phyloP scores from a whole-genome alignment of 2,797 vertebrate genomes.

The Tinamus major region DNA sequence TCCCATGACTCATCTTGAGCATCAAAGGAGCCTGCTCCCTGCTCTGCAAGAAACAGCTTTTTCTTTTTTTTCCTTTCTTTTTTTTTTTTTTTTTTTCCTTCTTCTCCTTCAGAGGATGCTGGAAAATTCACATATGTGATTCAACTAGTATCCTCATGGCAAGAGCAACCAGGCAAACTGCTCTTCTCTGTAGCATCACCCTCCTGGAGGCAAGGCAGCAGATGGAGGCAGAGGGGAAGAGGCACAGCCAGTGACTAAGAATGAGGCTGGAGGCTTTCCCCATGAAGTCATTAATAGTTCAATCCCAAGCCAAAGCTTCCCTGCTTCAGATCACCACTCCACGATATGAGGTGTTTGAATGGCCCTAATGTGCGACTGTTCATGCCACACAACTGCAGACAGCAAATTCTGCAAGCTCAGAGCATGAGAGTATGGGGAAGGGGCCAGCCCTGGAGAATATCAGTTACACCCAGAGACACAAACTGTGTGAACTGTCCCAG shows the following conservation, averaged over 20 bases:
- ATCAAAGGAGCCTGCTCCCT: slow-evolving; percentile 12
- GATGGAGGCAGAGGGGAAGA: not conserved
- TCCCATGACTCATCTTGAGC: slow-evolving; percentile 19
- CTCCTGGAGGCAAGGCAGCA: not conserved
- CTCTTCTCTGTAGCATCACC: not conserved
- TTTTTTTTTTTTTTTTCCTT: no score
- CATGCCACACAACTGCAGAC: not conserved
- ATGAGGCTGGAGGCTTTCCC: not conserved
- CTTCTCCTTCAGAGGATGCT: not conserved
- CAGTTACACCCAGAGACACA: not conserved
- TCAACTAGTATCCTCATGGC: rapidly evolving
- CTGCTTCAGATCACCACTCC: not conserved
- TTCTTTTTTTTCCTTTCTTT: not conserved
- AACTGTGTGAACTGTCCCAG: not conserved
- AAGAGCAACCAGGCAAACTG: not conserved
- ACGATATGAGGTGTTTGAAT: not conserved
- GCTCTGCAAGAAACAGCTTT: not conserved
- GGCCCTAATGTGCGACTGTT: not conserved
- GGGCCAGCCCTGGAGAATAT: not conserved
- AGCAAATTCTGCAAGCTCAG: not conserved
- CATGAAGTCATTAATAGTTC: not conserved
- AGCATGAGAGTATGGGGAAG: not conserved
- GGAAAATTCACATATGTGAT: slow-evolving; percentile 9
- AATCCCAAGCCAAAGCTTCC: not conserved
- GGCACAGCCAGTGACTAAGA: not conserved